Conservation (phyloP, 1,140 invertebrate species). For the Drusus annulatus region DNA sequence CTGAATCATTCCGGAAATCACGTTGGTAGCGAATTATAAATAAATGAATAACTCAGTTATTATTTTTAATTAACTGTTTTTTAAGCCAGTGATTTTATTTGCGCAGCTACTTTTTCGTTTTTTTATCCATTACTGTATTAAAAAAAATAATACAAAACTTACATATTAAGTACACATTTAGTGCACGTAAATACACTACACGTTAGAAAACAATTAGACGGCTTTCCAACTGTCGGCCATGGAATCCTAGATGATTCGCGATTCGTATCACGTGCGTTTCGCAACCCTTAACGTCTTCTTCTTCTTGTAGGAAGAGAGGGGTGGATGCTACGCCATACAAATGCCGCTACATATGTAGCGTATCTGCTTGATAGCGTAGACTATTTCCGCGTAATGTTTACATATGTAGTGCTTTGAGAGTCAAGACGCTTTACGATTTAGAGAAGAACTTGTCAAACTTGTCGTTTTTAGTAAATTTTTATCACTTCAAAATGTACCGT, state of each 20-base stretch:
- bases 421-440: constrained; percentile 27
- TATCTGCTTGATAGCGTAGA: constrained; percentile 41
- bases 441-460: constrained; percentile 41
- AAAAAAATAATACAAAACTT: no score
- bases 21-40: no score
- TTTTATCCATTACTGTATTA: no score
- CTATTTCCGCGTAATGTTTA: constrained; percentile 58
- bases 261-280: constrained; percentile 41
- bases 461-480: not conserved
- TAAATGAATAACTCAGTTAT: no score
- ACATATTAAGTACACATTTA: no score
- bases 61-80: no score
- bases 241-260: not conserved
- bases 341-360: constrained; percentile 50
- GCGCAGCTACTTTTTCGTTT: no score
- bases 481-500: no score
- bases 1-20: no score
- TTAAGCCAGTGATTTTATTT: no score
- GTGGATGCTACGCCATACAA: constrained; percentile 5
- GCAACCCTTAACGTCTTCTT: constrained; percentile 46
- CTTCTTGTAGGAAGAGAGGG: not conserved
- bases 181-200: not conserved
- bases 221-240: not conserved
- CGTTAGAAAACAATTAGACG: not conserved
- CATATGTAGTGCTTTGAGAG: constrained; percentile 53